phyloP scores from a whole-genome alignment of 1,140 invertebrate species.

The Eupristina koningsbergeri region DNA sequence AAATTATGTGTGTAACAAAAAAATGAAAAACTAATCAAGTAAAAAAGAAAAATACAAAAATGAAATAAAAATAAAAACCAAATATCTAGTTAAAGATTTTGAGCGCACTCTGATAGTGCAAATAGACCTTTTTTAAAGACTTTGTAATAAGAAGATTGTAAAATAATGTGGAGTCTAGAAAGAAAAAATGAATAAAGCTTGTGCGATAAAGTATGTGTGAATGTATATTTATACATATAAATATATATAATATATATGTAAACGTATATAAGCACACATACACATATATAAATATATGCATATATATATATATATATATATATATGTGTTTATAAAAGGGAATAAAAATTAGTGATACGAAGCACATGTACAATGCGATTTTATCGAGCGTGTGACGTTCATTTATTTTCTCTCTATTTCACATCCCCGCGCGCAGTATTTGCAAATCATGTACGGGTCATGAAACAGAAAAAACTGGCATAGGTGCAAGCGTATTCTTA shows the following conservation, averaged over 20 bases:
- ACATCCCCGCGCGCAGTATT: constrained; percentile 14
- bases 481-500: constrained; percentile 22
- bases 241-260: too few species aligned
- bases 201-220: constrained; percentile 9
- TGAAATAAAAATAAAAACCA: constrained; percentile 42
- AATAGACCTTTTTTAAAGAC: constrained; percentile 63
- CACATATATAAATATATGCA: neutral
- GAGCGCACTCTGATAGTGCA: constrained; percentile 20
- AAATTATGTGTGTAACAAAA: constrained; percentile 43
- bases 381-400: constrained; percentile 47
- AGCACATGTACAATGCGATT: constrained; percentile 45
- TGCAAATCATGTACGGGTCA: constrained; percentile 27
- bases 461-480: neutral
- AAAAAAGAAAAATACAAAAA: constrained; percentile 51
- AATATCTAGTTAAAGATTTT: constrained; percentile 48
- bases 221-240: too few species aligned
- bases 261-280: too few species aligned
- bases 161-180: constrained; percentile 53
- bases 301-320: constrained; percentile 3
- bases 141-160: constrained; percentile 66
- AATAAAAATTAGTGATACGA: constrained; percentile 38
- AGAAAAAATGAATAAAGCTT: constrained; percentile 16
- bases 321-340: constrained; percentile 9
- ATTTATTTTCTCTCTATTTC: constrained; percentile 47
- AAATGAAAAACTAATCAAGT: constrained; percentile 47